Base-by-base conservation (phyloP, 64 coral and sea anemone genomes). In the Montipora efflorescens region DNA sequence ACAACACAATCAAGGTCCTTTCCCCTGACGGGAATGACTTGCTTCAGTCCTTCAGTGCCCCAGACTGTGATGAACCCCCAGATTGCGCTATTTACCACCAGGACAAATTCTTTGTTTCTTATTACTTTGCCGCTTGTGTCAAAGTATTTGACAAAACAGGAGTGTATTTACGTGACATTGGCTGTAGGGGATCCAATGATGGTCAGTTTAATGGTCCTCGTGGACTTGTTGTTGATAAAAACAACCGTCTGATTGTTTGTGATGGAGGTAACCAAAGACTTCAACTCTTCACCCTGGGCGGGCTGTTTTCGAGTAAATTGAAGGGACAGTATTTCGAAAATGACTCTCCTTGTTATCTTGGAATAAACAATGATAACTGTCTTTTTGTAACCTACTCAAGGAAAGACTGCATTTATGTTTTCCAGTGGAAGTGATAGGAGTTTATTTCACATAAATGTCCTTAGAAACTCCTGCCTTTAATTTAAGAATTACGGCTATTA, bases 241-340 rank as follows among this genome's bases (percentile, higher is more conserved):
- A 22, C 9, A 49, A 74, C 28, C 46, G 49, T 18, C 28, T 87
- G 68, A 67, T 87, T 74, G 68, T 87, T 5, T 87, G 84, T 20
- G 84, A 87, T 69, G 84, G 16, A 9, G 50, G 73, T 15, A 72
- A 90, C 8, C 15, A 46, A 5, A 75, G 51, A 8, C 72, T 90
- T 1, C 75, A 90, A 57, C 25, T 80, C 2, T 79, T 90, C 15
- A 80, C 76, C 18, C 77, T 79, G 48, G 47, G 79, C 19, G 88
- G 88, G 36, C 16, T 25, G 20, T 90, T 90, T 67, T 47, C 80
- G n/a, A 80, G 74, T 36, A 67, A 66, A 12, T 7, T 90, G 48
- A 47, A 67, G 10, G 52, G 77, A 20, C 12, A 12, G 1, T 16
- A 46, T 68, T 36, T 87, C 10, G 15, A 67, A 7, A 66, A 23